phyloP scores from a whole-genome alignment of 1,140 invertebrate species.

The Ephestia elutella region DNA sequence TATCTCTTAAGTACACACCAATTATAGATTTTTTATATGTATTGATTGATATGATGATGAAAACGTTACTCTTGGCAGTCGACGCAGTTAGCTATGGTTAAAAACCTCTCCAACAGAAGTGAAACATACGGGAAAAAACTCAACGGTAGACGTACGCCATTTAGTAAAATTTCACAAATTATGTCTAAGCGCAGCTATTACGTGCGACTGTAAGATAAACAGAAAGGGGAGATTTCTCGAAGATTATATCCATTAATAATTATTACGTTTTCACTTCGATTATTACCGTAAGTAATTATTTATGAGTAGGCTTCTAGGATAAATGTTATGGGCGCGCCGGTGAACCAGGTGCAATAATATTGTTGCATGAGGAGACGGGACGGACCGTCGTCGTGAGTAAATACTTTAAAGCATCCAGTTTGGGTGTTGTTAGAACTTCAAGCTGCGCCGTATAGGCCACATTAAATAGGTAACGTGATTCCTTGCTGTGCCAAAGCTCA shows the following conservation, averaged over 20 bases:
- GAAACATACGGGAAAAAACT: too few relatives aligned
- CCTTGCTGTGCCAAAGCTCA: too few relatives aligned
- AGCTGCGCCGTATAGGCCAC: background rate
- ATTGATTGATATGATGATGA: too few relatives aligned
- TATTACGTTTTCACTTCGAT: constrained; percentile 28
- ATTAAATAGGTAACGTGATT: too few relatives aligned
- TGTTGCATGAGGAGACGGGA: constrained; percentile 7
- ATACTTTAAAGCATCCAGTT: background rate
- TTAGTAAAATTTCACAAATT: background rate
- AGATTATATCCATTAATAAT: constrained; percentile 26
- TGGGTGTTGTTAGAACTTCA: too few relatives aligned
- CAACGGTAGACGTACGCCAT: background rate
- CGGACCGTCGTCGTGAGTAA: background rate
- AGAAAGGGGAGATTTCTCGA: constrained; percentile 3
- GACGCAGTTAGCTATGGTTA: too few relatives aligned
- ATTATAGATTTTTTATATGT: too few relatives aligned
- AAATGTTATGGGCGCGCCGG: constrained; percentile 30
- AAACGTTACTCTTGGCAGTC: too few relatives aligned
- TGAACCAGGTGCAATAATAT: constrained; percentile 23
- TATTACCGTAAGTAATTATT: constrained; percentile 31
- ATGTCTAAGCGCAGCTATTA: background rate
- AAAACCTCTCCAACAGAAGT: too few relatives aligned
- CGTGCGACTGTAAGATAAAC: constrained; percentile 1
- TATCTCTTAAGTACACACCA: too few relatives aligned
- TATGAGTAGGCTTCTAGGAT: constrained; percentile 22